Percentiles rank a stretch among this genome's conserved stretches.
Conservation (phyloP, 2,113 vertebrate species). For the Peucedramus taeniatus region DNA sequence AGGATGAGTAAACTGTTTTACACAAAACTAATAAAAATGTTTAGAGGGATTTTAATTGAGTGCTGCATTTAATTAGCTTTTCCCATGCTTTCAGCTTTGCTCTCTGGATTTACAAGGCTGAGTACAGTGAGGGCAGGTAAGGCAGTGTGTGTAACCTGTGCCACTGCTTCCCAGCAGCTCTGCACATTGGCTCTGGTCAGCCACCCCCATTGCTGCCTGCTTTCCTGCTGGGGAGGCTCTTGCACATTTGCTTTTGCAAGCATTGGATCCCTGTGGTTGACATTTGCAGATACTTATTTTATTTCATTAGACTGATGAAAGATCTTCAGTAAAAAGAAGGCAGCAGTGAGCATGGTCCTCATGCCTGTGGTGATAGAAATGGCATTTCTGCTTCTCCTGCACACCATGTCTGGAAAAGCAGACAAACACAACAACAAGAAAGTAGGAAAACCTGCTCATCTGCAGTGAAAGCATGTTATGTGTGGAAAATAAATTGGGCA, state of each 20-base stretch:
- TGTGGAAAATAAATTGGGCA: not conserved
- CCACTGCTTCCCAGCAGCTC: not conserved
- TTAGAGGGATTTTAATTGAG: not conserved
- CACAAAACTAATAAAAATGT: not conserved
- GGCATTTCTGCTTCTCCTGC: not conserved
- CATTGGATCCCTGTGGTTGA: too few species aligned
- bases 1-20: not conserved
- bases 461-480: not conserved
- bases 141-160: not conserved
- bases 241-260: not conserved
- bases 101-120: not conserved
- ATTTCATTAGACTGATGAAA: not conserved
- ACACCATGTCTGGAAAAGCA: not conserved
- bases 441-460: not conserved
- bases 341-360: not conserved
- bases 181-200: accelerated
- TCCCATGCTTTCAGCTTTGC: not conserved
- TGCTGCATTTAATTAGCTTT: not conserved
- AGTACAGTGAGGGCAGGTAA: not conserved
- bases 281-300: not conserved
- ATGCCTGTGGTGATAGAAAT: not conserved
- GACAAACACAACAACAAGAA: not conserved
- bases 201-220: not conserved
- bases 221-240: not conserved
- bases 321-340: not conserved